Conservation (phyloP, 1,140 invertebrate species). For the Meloidogyne chitwoodi region DNA sequence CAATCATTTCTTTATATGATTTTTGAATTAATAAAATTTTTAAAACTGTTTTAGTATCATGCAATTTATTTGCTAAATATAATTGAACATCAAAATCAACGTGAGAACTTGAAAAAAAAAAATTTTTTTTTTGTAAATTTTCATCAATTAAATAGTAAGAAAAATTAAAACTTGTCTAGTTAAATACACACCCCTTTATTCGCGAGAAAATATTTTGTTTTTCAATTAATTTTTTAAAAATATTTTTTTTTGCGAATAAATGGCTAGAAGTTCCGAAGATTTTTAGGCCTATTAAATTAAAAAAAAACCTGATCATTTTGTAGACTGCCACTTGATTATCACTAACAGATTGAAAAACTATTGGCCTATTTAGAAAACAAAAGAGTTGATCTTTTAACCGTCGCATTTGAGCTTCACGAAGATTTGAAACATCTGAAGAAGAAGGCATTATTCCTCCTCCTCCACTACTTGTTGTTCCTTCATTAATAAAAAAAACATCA, state of each 20-base stretch:
- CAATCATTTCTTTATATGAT: conserved; percentile 27
- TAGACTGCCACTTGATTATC: conserved; percentile 36
- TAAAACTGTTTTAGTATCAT: conserved; percentile 35
- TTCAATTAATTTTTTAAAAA: too few species aligned
- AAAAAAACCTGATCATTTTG: conserved; percentile 27
- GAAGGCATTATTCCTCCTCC: neutral
- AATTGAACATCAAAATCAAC: conserved; percentile 44
- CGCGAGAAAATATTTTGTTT: too few species aligned
- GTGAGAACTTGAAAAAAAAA: conserved; percentile 15
- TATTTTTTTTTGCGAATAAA: too few species aligned
- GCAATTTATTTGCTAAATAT: conserved; percentile 28
- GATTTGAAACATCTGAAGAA: neutral
- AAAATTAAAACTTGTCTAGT: too few species aligned
- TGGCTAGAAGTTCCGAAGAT: too few species aligned
- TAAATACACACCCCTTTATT: too few species aligned
- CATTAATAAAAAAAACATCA: neutral
- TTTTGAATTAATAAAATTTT: conserved; percentile 35
- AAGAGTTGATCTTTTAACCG: conserved; percentile 29
- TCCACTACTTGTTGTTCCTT: neutral
- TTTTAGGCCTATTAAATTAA: too few species aligned
- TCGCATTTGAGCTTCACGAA: conserved; percentile 21
- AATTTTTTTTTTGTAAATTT: neutral
- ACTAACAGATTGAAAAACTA: conserved; percentile 28
- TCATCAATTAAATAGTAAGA: too few species aligned
- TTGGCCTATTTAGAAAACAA: conserved; percentile 30